Conservation (phyloP, 2,888 invertebrate genomes). For the Ectemnius cavifrons region DNA sequence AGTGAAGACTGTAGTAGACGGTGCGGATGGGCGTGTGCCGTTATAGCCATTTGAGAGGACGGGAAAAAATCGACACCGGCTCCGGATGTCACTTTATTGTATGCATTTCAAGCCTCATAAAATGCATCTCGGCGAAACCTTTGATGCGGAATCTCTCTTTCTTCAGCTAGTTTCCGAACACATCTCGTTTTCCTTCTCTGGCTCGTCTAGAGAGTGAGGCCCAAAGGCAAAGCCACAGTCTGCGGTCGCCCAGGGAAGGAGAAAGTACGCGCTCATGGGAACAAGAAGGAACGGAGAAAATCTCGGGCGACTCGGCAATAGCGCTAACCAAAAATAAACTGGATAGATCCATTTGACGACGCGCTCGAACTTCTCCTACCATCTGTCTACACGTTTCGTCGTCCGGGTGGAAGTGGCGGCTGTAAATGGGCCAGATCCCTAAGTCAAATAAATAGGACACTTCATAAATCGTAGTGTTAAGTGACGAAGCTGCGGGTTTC, state of each 20-base stretch:
- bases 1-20: not conserved
- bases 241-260: constrained; percentile 33
- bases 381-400: constrained; percentile 26
- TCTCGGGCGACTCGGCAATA: constrained; percentile 12
- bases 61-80: not conserved
- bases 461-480: constrained; percentile 6
- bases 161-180: not conserved
- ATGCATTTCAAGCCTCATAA: constrained; percentile 47
- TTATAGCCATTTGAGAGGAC: no score
- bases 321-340: constrained; percentile 57
- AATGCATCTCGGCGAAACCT: constrained; percentile 51
- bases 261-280: constrained; percentile 20
- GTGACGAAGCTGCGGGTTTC: no score
- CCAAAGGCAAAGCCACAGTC: constrained; percentile 40
- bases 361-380: constrained; percentile 46
- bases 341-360: constrained; percentile 40
- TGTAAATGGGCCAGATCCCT: constrained; percentile 20
- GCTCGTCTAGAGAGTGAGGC: constrained; percentile 11
- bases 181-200: not conserved
- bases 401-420: constrained; percentile 14
- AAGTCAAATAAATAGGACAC: constrained; percentile 15
- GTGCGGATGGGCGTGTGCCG: no score
- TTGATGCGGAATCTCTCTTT: constrained; percentile 38
- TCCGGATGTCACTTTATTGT: constrained; percentile 41
- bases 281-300: constrained; percentile 33